Evolutionary conservation across 2,113 vertebrate species (phyloP).

Genomic region (Alligator mississippiensis): DNA sequence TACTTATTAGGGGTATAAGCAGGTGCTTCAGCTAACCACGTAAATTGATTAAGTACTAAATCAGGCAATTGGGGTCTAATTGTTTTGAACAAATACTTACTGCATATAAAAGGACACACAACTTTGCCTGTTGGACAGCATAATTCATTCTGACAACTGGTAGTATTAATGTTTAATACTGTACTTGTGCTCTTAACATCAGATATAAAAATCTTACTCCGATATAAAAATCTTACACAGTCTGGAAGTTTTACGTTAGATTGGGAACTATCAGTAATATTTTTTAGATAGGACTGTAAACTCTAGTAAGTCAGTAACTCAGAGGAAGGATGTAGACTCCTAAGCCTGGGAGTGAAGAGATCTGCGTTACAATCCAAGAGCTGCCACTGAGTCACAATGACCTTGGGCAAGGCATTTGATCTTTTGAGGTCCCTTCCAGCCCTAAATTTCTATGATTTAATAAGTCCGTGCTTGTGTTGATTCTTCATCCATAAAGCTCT

Average conservation of each 20-base stretch:
- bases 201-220: neutral
- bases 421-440: rapidly evolving
- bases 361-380: neutral
- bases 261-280: rapidly evolving
- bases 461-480: too few species aligned
- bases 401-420: rapidly evolving
- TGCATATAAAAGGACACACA: neutral
- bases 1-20: conserved; percentile 61
- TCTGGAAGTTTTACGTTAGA: neutral
- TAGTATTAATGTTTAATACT: neutral
- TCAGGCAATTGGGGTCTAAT: conserved; percentile 38
- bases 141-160: neutral
- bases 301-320: neutral
- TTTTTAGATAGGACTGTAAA: neutral
- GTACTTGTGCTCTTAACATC: neutral
- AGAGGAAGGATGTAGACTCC: rapidly evolving
- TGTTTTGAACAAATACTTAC: conserved; percentile 60
- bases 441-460: neutral
- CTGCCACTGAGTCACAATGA: too few species aligned
- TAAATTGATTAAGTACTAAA: conserved; percentile 47
- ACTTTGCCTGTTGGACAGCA: neutral
- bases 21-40: conserved; percentile 29
- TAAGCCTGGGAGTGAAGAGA: rapidly evolving
- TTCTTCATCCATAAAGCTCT: neutral
- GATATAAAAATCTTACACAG: neutral